Percentiles rank a stretch among this genome's conserved stretches.
phyloP scores from a whole-genome alignment of 2,113 vertebrate species.

The Carollia perspicillata region DNA sequence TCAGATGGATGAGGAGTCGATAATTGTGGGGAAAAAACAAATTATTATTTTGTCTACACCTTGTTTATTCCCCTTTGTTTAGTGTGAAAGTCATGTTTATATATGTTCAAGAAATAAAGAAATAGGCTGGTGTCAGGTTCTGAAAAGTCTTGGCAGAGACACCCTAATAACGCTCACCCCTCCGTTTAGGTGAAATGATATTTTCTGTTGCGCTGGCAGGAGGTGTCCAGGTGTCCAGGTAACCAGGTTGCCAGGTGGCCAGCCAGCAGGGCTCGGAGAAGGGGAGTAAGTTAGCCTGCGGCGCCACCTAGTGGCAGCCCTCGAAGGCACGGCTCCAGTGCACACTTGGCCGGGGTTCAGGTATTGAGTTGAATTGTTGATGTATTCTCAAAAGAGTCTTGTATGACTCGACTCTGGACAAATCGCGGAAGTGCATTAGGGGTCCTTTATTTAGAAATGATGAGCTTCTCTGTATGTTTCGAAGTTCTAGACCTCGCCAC shows the following conservation, averaged over 20 bases:
- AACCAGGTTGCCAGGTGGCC: too few relatives aligned
- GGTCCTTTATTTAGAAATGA: background rate
- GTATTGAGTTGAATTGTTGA: too few relatives aligned
- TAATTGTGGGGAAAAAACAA: background rate
- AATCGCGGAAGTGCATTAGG: background rate
- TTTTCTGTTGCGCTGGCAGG: background rate
- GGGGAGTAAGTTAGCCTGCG: background rate
- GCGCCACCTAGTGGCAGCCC: background rate
- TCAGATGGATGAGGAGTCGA: background rate
- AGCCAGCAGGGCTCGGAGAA: rapidly evolving
- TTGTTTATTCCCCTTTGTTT: background rate
- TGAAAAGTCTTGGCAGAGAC: background rate
- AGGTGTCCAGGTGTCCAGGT: background rate
- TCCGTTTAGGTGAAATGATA: background rate
- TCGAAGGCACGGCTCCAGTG: too few relatives aligned
- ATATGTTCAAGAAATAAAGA: background rate
- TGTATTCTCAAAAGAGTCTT: background rate
- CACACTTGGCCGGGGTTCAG: background rate
- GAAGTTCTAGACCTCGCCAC: background rate
- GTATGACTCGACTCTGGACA: background rate
- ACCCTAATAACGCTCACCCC: background rate
- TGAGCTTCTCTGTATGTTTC: background rate
- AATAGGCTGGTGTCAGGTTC: background rate
- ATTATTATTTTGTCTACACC: background rate
- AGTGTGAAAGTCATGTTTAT: background rate